phyloP scores from a whole-genome alignment of 2,797 vertebrate genomes.

The Sciurus carolinensis region DNA sequence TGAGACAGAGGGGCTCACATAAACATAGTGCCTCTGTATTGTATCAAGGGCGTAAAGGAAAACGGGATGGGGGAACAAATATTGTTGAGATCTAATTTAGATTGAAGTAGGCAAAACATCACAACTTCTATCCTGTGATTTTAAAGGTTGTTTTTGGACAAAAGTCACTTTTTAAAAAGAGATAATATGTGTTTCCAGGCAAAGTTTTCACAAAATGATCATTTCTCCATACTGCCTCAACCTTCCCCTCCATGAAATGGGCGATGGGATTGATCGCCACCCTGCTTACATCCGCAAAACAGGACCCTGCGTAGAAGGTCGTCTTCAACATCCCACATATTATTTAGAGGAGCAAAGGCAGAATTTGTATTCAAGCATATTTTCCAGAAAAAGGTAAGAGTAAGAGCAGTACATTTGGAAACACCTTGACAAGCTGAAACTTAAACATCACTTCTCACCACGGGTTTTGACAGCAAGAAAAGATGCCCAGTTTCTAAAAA shows the following conservation, averaged over 20 bases:
- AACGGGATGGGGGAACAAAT: background rate
- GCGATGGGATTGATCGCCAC: background rate
- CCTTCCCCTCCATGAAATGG: background rate
- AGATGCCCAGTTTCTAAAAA: conserved; percentile 51
- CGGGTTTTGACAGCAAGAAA: conserved; percentile 38
- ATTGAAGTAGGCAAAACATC: background rate
- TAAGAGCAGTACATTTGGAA: background rate
- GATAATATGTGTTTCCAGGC: background rate
- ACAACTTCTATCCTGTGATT: background rate
- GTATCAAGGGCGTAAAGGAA: background rate
- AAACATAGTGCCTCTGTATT: background rate
- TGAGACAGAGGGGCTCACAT: background rate
- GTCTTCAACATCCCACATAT: background rate
- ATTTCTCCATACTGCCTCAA: background rate
- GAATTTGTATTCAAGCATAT: background rate
- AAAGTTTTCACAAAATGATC: background rate
- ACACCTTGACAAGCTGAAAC: conserved; percentile 37
- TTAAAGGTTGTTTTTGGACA: background rate
- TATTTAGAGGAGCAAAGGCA: background rate
- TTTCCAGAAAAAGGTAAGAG: background rate
- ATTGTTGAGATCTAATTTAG: background rate
- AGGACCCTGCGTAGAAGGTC: background rate
- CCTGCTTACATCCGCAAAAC: background rate
- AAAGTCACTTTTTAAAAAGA: background rate
- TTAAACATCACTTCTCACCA: conserved; percentile 23